A percentile compares a stretch with the other conserved stretches of the same genome.
Conservation (phyloP, 1,140 invertebrate species). For the Lycorma delicatula region DNA sequence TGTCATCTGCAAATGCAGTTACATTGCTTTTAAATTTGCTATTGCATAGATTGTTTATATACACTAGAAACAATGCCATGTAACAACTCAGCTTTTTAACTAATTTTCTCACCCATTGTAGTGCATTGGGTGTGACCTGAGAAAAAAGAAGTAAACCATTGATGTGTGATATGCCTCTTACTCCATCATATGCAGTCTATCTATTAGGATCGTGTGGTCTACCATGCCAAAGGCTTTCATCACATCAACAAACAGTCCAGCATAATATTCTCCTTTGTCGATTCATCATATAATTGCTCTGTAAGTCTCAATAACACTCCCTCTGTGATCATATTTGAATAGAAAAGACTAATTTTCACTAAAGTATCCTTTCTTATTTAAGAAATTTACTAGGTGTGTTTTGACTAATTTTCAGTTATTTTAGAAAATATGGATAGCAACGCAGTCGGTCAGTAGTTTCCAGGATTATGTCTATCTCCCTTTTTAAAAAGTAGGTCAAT, state of each 20-base stretch:
- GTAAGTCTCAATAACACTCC: not conserved
- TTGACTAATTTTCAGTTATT: slow-evolving; percentile 23
- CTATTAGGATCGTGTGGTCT: slow-evolving; percentile 19
- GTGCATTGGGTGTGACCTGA: slow-evolving; percentile 6
- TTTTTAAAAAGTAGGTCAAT: slow-evolving; percentile 6
- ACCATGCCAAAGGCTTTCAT: slow-evolving; percentile 11
- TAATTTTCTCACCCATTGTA: not conserved
- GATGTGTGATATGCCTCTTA: slow-evolving; percentile 18
- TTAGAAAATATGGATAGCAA: slow-evolving; percentile 18
- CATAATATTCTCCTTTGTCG: not conserved
- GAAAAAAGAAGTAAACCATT: slow-evolving; percentile 24
- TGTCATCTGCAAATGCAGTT: too few species aligned
- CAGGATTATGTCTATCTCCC: slow-evolving; percentile 10
- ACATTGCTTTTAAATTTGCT: not conserved
- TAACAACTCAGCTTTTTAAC: not conserved
- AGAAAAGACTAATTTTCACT: slow-evolving; percentile 14
- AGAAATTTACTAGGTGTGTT: slow-evolving; percentile 21
- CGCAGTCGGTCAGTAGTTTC: slow-evolving; percentile 21
- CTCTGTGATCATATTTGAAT: not conserved
- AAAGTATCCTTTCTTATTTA: slow-evolving; percentile 12
- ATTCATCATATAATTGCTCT: not conserved
- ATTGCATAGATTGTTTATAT: not conserved
- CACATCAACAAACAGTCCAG: not conserved
- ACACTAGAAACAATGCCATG: not conserved
- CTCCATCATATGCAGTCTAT: slow-evolving; percentile 22